phyloP scores from a whole-genome alignment of 2,888 invertebrate genomes.

The Ecliptopera silaceata region DNA sequence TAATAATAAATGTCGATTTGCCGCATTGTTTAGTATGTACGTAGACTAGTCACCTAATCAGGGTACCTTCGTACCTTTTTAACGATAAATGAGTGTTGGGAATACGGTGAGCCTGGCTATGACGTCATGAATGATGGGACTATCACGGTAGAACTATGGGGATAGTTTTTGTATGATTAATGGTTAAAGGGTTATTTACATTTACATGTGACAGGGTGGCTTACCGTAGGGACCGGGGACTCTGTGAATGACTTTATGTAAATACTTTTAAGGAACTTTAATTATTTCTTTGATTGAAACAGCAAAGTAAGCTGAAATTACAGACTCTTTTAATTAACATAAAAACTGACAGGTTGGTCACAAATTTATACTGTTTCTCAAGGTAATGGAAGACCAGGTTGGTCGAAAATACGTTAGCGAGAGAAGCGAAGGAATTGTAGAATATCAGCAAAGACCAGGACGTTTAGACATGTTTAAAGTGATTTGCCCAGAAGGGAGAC shows the following conservation, averaged over 20 bases:
- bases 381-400: too few species aligned
- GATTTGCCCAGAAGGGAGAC: too few species aligned
- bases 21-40: slow-evolving; percentile 25
- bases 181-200: slow-evolving; percentile 28
- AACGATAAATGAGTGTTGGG: slow-evolving; percentile 49
- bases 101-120: slow-evolving; percentile 49
- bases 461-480: too few species aligned
- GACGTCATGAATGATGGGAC: slow-evolving; percentile 54
- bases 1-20: too few species aligned
- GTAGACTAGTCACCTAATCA: slow-evolving; percentile 16
- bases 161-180: slow-evolving; percentile 29
- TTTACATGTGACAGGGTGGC: slow-evolving; percentile 33
- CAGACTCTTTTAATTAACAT: too few species aligned
- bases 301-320: too few species aligned
- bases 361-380: too few species aligned
- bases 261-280: not conserved
- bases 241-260: not conserved
- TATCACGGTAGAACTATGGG: slow-evolving; percentile 20
- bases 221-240: not conserved
- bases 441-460: too few species aligned
- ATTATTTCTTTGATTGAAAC: not conserved
- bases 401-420: too few species aligned
- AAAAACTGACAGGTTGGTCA: too few species aligned
- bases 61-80: slow-evolving; percentile 51
- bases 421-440: too few species aligned